Percentiles rank a stretch among this genome's conserved stretches.
Evolutionary conservation across 2,797 vertebrate genomes (phyloP).

Genomic region (Girardinus metallicus): DNA sequence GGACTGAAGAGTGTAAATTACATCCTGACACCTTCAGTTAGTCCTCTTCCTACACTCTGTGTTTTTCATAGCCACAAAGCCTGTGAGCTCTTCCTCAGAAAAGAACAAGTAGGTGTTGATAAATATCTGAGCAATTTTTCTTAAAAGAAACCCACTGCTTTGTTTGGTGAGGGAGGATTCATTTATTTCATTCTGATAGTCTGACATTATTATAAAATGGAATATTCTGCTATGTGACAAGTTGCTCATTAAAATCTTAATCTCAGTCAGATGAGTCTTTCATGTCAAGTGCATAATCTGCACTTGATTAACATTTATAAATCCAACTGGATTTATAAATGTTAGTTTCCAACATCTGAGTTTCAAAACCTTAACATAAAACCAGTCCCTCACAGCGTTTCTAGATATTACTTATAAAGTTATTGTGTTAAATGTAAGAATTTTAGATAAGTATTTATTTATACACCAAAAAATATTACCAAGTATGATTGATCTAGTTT

Average conservation of each 20-base stretch:
- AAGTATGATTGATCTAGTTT: too few species aligned
- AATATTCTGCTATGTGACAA: background rate
- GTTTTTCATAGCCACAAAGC: conserved; percentile 21
- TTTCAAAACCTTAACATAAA: background rate
- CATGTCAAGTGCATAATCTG: background rate
- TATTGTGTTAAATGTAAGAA: background rate
- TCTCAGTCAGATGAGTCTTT: background rate
- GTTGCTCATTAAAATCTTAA: background rate
- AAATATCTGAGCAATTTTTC: conserved; percentile 13
- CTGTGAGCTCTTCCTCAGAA: conserved; percentile 17
- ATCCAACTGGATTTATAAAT: background rate
- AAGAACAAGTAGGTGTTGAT: conserved; percentile 27
- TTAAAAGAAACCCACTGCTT: conserved; percentile 5
- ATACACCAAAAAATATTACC: background rate
- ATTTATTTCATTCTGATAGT: background rate
- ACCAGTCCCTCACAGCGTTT: background rate
- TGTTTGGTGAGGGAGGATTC: background rate
- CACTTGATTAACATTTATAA: background rate
- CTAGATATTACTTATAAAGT: background rate
- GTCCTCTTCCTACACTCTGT: conserved; percentile 31
- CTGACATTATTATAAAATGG: background rate
- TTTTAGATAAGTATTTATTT: background rate
- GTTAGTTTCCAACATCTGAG: background rate
- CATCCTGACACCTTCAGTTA: conserved; percentile 43
- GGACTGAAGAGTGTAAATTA: conserved; percentile 34